Conservation (phyloP, 1,140 invertebrate genomes). For the Drosophila gunungcola region DNA sequence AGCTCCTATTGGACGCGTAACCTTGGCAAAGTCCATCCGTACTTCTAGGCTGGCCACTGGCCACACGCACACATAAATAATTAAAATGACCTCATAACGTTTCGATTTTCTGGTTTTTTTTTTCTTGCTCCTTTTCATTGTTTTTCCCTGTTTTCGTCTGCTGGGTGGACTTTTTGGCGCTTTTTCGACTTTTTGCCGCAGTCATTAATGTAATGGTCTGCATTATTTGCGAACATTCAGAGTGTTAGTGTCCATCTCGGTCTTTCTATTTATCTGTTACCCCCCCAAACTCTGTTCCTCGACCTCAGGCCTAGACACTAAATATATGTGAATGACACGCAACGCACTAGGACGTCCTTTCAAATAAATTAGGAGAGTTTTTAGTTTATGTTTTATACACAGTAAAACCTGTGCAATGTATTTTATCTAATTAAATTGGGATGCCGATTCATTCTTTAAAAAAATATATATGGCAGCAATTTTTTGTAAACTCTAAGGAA, state of each 20-base stretch:
- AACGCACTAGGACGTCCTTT: conserved; percentile 23
- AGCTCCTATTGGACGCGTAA: conserved; percentile 28
- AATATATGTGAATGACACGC: conserved; percentile 47
- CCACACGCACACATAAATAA: conserved; percentile 67
- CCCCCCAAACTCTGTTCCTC: neutral
- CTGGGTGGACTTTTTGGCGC: conserved; percentile 43
- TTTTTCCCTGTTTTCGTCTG: conserved; percentile 26
- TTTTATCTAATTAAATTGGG: too few relatives aligned
- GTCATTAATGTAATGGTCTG: conserved; percentile 77
- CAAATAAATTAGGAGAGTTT: neutral
- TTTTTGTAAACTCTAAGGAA: too few relatives aligned
- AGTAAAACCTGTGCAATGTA: neutral
- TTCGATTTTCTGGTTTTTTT: conserved; percentile 60
- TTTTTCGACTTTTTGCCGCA: conserved; percentile 66
- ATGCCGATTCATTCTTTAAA: too few relatives aligned
- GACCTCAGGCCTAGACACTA: conserved; percentile 10
- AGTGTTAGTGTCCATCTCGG: conserved; percentile 47
- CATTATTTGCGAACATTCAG: conserved; percentile 69
- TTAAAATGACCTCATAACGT: conserved; percentile 78
- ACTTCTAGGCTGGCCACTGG: conserved; percentile 50
- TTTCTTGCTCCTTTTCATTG: conserved; percentile 21
- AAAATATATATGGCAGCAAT: too few relatives aligned
- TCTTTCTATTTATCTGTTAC: conserved; percentile 12
- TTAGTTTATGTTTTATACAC: conserved; percentile 13
- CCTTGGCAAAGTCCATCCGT: conserved; percentile 52